Base-by-base conservation (phyloP, 2,113 vertebrate species). In the Sapayoa aenigma region DNA sequence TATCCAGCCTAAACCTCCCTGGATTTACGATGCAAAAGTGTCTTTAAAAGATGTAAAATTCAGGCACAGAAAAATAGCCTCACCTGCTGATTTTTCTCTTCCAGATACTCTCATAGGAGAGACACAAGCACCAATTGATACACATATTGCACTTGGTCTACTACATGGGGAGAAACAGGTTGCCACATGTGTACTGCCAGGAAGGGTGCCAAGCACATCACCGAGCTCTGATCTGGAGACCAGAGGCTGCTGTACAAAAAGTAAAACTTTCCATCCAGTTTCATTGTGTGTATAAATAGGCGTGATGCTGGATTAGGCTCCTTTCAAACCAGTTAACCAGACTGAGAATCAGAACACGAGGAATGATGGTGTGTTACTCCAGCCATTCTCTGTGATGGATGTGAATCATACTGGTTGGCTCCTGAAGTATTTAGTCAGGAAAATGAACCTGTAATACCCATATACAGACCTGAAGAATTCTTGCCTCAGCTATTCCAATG, bases 161-260 rank as follows among this genome's bases (percentile, higher is more conserved):
- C 67, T 37, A 12, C 35, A 9, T 0, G 0, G 19, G 3, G 3
- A 3, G 28, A 35, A 62, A 25, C 0, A 1, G 5, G 47, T 14
- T 46, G 2, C 56, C 68, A 35, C 24, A 9, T 2, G 0, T 0
- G 1, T 4, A 3, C 11, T 18, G 17, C 24, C 37, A 41, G 50
- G 30, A 56, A 3, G 2, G 44, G n/a, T 60, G 30, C 28, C 73
- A 52, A 62, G 27, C 42, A n/a, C 27, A 23, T 13, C 37, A 30
- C 39, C 2, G 1, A 47, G 50, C 33, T 62, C 20, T 68, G 58
- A 6, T 66, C 66, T 80, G 67, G 20, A 18, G 27, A 35, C 18
- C 0, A 39, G n/a, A 35, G 33, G 12, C 28, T 72, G 33, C 39
- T 78, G 23, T 9, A n/a, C 23, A 53, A 66, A 85, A 66, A 9